phyloP scores from a whole-genome alignment of 2,888 invertebrate species.

The Rhagonycha fulva region DNA sequence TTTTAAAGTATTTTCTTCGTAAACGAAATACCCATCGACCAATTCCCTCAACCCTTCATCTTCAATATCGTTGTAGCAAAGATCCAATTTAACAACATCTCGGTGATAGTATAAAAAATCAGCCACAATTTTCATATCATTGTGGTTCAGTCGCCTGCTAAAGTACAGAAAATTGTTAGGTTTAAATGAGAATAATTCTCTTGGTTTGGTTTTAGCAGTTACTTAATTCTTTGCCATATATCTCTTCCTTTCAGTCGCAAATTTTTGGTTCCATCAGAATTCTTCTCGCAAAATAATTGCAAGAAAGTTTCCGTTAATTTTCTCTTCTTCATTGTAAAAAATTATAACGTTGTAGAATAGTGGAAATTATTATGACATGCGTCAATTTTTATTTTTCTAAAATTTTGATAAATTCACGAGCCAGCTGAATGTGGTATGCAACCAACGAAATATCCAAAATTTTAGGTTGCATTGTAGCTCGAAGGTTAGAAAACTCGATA shows the following conservation, averaged over 20 bases:
- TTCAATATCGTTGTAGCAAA: constrained; percentile 63
- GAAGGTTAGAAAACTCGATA: too few relatives aligned
- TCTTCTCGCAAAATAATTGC: constrained; percentile 55
- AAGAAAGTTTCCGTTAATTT: constrained; percentile 45
- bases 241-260: constrained; percentile 61
- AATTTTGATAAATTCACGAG: neutral
- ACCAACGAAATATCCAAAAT: neutral
- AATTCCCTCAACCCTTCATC: constrained; percentile 58
- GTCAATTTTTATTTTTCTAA: neutral
- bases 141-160: constrained; percentile 55
- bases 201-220: neutral
- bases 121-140: constrained; percentile 59
- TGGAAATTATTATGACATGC: neutral
- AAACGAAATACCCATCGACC: constrained; percentile 54
- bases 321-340: neutral
- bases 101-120: constrained; percentile 56
- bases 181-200: neutral
- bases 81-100: constrained; percentile 58
- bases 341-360: neutral
- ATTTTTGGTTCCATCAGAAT: constrained; percentile 59
- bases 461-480: neutral
- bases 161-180: constrained; percentile 17
- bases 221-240: constrained; percentile 54
- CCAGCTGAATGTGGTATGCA: too few relatives aligned
- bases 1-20: constrained; percentile 56